Evolutionary conservation across 2,888 invertebrate species (phyloP).

Genomic region (Campaea margaritaria): DNA sequence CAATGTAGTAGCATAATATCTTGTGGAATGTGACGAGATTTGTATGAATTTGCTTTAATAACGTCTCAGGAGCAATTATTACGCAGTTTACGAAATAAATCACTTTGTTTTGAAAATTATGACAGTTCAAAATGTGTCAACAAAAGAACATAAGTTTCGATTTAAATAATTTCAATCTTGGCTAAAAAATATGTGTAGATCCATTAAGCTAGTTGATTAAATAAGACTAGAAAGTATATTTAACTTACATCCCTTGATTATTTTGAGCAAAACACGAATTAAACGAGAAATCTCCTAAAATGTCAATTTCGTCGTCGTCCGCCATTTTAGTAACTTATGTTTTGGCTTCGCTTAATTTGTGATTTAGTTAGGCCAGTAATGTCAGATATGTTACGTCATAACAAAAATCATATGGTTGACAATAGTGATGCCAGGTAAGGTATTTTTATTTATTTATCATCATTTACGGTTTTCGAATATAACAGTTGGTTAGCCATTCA

Average conservation of each 20-base stretch:
- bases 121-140: conserved; percentile 49
- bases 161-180: background rate
- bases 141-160: conserved; percentile 38
- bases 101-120: conserved; percentile 40
- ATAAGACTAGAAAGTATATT: background rate
- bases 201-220: background rate
- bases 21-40: too few species aligned
- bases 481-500: too few species aligned
- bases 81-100: conserved; percentile 23
- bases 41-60: too few species aligned
- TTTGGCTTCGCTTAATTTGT: too few species aligned
- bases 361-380: too few species aligned
- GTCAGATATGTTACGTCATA: conserved; percentile 19
- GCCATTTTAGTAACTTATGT: conserved; percentile 74
- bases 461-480: too few species aligned
- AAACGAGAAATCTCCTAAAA: conserved; percentile 89
- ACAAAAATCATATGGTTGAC: conserved; percentile 18
- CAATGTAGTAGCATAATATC: too few species aligned
- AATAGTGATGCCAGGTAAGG: too few species aligned
- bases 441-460: too few species aligned
- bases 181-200: background rate
- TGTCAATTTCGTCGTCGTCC: conserved; percentile 90
- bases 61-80: conserved; percentile 18
- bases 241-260: conserved; percentile 85
- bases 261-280: conserved; percentile 87